These are phyloP conservation scores for Cosmorhoe ocellata DNA, from an alignment of 2,888 invertebrate species.

Conservation along the genomic window DNA sequence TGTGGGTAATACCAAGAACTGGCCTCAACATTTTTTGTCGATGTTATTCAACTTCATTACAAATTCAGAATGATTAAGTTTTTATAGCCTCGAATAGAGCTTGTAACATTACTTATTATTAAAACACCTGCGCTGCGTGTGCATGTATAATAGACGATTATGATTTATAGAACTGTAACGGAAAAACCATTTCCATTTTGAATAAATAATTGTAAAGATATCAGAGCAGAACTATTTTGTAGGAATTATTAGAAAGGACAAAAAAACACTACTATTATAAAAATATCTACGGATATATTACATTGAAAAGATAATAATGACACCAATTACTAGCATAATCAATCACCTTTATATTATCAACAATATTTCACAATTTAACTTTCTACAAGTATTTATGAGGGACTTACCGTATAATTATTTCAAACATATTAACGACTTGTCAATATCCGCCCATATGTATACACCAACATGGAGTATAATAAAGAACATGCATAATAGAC, in stretches of 20 bases:
- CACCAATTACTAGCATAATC: too few relatives aligned
- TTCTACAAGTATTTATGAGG: too few relatives aligned
- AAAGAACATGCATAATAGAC: conserved; percentile 39
- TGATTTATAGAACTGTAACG: conserved; percentile 61
- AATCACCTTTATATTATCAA: too few relatives aligned
- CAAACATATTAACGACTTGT: too few relatives aligned
- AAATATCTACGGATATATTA: too few relatives aligned
- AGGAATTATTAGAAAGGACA: conserved; percentile 27
- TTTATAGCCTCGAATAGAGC: conserved; percentile 61
- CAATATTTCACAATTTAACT: too few relatives aligned
- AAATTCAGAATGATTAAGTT: conserved; percentile 58
- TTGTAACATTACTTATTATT: conserved; percentile 55
- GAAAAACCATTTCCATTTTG: conserved; percentile 46
- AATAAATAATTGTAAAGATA: conserved; percentile 39
- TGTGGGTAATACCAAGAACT: conserved; percentile 61
- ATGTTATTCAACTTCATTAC: conserved; percentile 58
- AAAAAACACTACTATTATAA: neutral
- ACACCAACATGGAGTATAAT: conserved; percentile 34
- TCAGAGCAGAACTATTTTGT: conserved; percentile 44
- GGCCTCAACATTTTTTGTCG: conserved; percentile 65
- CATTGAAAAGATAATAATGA: too few relatives aligned
- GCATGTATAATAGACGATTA: conserved; percentile 58
- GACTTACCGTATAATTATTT: too few relatives aligned
- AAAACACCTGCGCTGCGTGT: conserved; percentile 61
- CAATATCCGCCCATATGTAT: too few relatives aligned